Evolutionary conservation across 2,113 vertebrate genomes (phyloP).

Genomic region (Pangasianodon hypophthalmus): DNA sequence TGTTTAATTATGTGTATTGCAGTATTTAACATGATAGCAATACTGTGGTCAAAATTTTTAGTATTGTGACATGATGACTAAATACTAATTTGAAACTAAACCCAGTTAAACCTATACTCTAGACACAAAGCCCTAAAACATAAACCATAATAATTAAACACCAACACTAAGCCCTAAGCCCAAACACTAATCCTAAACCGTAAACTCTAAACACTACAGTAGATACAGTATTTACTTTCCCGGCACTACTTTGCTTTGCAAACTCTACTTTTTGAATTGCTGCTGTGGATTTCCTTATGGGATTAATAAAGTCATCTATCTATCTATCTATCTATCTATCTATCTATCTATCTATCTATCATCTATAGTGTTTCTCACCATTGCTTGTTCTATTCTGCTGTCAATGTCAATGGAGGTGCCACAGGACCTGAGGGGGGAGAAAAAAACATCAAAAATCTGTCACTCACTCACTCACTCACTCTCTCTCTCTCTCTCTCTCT

Average conservation of each 20-base stretch:
- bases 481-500: not conserved
- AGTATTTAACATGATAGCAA: not conserved
- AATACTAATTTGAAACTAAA: no score
- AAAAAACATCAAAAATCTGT: not conserved
- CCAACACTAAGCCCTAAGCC: no score
- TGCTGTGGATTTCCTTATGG: not conserved
- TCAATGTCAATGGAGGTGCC: not conserved
- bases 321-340: slow-evolving; percentile 29
- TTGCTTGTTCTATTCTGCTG: slow-evolving; percentile 12
- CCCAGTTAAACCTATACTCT: not conserved
- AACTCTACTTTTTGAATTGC: not conserved
- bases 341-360: slow-evolving; percentile 31
- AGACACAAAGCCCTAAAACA: not conserved
- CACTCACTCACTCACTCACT: not conserved
- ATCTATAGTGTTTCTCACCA: slow-evolving; percentile 11
- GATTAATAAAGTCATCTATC: not conserved
- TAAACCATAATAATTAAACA: no score
- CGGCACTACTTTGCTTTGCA: not conserved
- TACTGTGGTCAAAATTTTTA: not conserved
- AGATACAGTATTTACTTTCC: not conserved
- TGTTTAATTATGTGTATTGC: not conserved
- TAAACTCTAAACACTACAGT: not conserved
- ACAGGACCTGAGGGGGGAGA: not conserved
- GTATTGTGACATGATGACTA: no score
- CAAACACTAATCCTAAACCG: not conserved